Evolutionary conservation across 2,888 invertebrate species (phyloP), one percentile per base, ranked within the genome.

Genomic region (Zygothrica quintamaculata): DNA sequence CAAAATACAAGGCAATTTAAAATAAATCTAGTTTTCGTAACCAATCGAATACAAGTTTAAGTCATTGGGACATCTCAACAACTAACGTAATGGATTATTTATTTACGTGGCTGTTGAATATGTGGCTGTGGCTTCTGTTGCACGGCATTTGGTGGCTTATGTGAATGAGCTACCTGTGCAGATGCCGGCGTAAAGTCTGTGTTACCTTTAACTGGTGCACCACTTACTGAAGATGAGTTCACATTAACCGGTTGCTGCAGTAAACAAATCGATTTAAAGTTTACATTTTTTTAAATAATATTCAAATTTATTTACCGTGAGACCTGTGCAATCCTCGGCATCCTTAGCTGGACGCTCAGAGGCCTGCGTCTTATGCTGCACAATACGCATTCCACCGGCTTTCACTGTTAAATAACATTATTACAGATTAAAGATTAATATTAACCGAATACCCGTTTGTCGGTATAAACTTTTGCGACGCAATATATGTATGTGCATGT

Each of bases 341-440:
- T 93, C 93, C 89, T 93, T 95, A 9, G 92, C 92, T 52, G 94
- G 94, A 75, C 94, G 94, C 80, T 92, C 92, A 34, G 93, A 91
- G 77, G 94, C 94, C 4, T 94, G 93, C 0, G 93, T 91, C 91
- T 97, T 97, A 88, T 97, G 95, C 88, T 97, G 97, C 9, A 96
- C 96, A 86, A 97, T 97, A 77, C 97, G 93, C 97, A 97, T 97
- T 1, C 97, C 97, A 47, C 97, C 97, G 57, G 96, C 97, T 92
- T 97, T 97, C 1, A 97, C 97, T 97, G 64, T 2, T 86, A 88
- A 56, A 13, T 47, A 29, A 61, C n/a, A 40, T 15, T n/a, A 51
- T 74, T 6, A 26, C 4, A 26, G 67, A 74, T 75, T 77, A 80
- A 84, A 77, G 40, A 55, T 16, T 11, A 58, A 33, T 43, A 39